phyloP scores from a whole-genome alignment of 1,140 invertebrate genomes.

The Sitophilus oryzae region DNA sequence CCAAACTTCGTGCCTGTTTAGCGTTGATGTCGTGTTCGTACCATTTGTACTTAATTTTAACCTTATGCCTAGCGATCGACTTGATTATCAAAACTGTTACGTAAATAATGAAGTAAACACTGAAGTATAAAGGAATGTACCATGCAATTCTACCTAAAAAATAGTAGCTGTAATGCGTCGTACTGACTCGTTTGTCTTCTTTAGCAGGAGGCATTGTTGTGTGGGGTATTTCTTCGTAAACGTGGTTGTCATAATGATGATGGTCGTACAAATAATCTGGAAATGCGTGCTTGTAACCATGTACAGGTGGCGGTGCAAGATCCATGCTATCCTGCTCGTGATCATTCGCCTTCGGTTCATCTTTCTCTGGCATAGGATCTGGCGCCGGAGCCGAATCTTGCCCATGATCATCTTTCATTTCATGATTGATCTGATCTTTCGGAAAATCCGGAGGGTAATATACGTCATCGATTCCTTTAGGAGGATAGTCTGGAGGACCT shows the following conservation, averaged over 20 bases:
- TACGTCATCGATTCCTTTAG: conserved; percentile 21
- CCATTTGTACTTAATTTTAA: conserved; percentile 42
- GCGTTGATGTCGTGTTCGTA: conserved; percentile 22
- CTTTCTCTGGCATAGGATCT: conserved; percentile 5
- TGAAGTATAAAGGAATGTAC: conserved; percentile 77
- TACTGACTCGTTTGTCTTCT: conserved; percentile 58
- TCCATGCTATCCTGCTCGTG: conserved; percentile 8
- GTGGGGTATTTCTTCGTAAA: conserved; percentile 44
- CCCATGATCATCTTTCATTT: background rate
- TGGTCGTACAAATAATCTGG: conserved; percentile 26
- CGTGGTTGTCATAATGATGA: conserved; percentile 41
- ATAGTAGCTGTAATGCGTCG: conserved; percentile 70
- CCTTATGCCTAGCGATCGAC: conserved; percentile 71
- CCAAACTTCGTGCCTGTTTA: conserved; percentile 24
- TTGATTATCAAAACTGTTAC: conserved; percentile 71
- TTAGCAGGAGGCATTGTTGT: conserved; percentile 44
- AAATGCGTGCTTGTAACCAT: conserved; percentile 22
- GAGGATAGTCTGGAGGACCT: conserved; percentile 23
- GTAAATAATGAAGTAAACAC: conserved; percentile 77
- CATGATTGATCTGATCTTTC: conserved; percentile 7
- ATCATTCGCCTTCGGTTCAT: conserved; percentile 10
- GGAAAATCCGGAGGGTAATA: conserved; percentile 30
- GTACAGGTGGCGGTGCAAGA: conserved; percentile 17
- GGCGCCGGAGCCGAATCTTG: background rate
- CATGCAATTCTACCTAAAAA: conserved; percentile 74